These are phyloP conservation scores for Tetramorium bicarinatum DNA, from an alignment of 2,888 invertebrate species.

Conservation along the genomic window DNA sequence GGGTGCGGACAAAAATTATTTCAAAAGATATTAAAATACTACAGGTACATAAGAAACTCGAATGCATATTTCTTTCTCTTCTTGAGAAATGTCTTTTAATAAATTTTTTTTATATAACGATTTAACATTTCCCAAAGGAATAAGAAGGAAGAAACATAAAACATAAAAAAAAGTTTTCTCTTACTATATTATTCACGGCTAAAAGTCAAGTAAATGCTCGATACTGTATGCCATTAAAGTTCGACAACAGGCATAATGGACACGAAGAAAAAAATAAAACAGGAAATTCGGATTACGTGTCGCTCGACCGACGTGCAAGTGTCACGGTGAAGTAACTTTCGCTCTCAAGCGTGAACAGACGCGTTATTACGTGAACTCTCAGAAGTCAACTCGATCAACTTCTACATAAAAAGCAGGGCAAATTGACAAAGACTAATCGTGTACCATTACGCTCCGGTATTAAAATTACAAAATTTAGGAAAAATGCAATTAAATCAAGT, in stretches of 20 bases:
- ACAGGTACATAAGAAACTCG: background rate
- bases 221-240: background rate
- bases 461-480: background rate
- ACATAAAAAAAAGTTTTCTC: background rate
- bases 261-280: background rate
- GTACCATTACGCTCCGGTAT: background rate
- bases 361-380: background rate
- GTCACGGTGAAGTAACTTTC: constrained; percentile 25
- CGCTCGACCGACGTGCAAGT: constrained; percentile 1
- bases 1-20: background rate
- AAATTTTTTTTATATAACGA: background rate
- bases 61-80: background rate
- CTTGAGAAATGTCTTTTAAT: background rate
- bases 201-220: background rate
- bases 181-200: background rate
- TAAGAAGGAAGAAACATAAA: too few species aligned
- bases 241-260: background rate
- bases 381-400: background rate
- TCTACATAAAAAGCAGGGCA: background rate
- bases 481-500: background rate
- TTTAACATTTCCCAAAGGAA: background rate
- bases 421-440: background rate
- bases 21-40: background rate
- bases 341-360: constrained; percentile 19
- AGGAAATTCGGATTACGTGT: constrained; percentile 23